Evolutionary conservation across 2,113 vertebrate species (phyloP).

Genomic region (Chrysochloris asiatica): DNA sequence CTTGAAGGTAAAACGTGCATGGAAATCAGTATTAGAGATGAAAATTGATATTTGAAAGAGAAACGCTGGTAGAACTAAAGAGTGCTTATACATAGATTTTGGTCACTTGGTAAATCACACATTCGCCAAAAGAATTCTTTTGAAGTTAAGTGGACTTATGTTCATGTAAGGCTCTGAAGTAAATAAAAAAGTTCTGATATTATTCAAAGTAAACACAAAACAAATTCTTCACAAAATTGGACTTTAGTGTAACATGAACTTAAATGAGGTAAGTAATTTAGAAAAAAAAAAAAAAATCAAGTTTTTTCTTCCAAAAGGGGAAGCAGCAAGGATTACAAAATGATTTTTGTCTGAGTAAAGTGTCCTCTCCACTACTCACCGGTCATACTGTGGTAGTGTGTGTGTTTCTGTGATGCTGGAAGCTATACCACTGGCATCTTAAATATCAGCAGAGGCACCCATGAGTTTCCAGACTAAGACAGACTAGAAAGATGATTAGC

Average conservation of each 20-base stretch:
- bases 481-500: too few relatives aligned
- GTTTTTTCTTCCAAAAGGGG: not conserved
- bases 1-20: constrained; percentile 21
- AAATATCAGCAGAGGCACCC: too few relatives aligned
- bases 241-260: not conserved
- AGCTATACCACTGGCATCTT: too few relatives aligned
- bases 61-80: constrained; percentile 22
- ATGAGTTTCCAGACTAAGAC: too few relatives aligned
- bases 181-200: not conserved
- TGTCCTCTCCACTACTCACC: too few relatives aligned
- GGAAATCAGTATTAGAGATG: constrained; percentile 23
- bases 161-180: not conserved
- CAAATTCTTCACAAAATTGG: not conserved
- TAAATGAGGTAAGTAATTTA: not conserved
- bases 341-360: not conserved
- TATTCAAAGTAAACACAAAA: not conserved
- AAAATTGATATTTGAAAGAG: constrained; percentile 58
- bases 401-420: too few relatives aligned
- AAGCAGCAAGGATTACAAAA: not conserved
- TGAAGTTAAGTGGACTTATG: not conserved
- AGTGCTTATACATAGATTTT: constrained; percentile 9
- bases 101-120: constrained; percentile 21
- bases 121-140: constrained; percentile 38
- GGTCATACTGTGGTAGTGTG: too few relatives aligned
- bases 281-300: too few relatives aligned